Base-by-base conservation (phyloP, 35 echinoderm and acorn worm genomes). In the Ophioderma brevispina region DNA sequence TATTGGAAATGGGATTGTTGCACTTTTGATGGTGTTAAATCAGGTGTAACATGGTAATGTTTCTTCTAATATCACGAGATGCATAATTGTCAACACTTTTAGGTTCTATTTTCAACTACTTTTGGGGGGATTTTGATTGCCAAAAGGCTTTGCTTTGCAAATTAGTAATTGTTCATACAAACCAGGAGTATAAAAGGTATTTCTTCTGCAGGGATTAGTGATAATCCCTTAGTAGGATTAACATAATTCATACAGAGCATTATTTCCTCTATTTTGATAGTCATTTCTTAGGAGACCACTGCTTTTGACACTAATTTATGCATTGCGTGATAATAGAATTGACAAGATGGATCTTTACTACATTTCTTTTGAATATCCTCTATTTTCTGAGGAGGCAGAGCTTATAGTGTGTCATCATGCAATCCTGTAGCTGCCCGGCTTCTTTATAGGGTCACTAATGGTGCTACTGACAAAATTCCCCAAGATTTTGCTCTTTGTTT, bases 21-120 rank as follows among this genome's bases (percentile, higher is more conserved):
- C 59, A 70, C 59, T 70, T 70, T 70, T 70, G 59, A 70, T 70
- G 59, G 59, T 70, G 28, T 70, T 70, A 70, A 15, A 70, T 30
- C 28, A 4, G 59, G 59, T 70, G 59, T 70, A 70, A 70, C 59
- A 70, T 70, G n/a, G 28, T n/a, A 52, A 8, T 70, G 59, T 70
- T 70, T 46, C 41, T 46, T 46, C 41, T 46, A 46, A 17, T 46
- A 70, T 70, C 17, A 70, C 15, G 6, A 70, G n/a, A 30, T 30
- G 28, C 59, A 70, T 70, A 70, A 70, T 25, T 70, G 4, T 8
- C 5, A 70, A 25, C 15, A 70, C 5, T 15, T 70, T 25, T 70
- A 25, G 46, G 46, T 21, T 52, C 46, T 52, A 11, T 52, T 8
- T 52, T 52, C n/a, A n/a, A n/a, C n/a, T n/a, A n/a, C n/a, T n/a